Evolutionary conservation across 2,888 invertebrate species (phyloP), one percentile per base, ranked within the genome.

Genomic region (Orthosia gracilis): DNA sequence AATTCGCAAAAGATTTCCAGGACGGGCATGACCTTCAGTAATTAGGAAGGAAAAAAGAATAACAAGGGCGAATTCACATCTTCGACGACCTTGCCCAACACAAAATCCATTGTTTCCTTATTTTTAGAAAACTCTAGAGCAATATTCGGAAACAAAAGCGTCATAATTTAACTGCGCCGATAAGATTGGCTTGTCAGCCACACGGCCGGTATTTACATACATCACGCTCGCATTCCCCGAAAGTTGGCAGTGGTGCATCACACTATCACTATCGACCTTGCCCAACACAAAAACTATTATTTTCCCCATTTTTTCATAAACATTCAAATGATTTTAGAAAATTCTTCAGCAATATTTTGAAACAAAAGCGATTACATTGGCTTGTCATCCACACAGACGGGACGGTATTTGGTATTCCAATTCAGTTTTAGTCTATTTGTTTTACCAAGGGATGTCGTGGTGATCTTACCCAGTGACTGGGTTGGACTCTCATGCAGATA

Each of bases 291-390:
- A 66, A 49, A 40, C 57, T 12, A 23, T 49, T 18, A 12, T 13
- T 54, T 45, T 5, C n/a, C n/a, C 12, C 4, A 54, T 31, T 7
- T 31, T 31, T 59, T 45, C 3, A 23, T 4, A 23, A 74, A 74
- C 31, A 54, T 12, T 21, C 3, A 18, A 64, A 54, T 71, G 0
- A 17, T 57, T 81, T 62, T 54, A 58, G 47, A 64, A 69, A 62
- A 57, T 0, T 50, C 31, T 31, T 26, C 5, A 52, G 15, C 52
- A 70, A 68, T 78, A 65, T 80, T 68, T 66, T 7, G 1, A 69
- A 78, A 82, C 80, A 80, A 80, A 68, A 71, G 71, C 80, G 65
- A 54, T 78, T 78, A 72, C 68, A 82, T 62, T 80, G 82, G 47
- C 58, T 15, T 78, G 80, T 72, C 82, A 82, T 54, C 31, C 52